A percentile compares a stretch with the other conserved stretches of the same genome.
phyloP scores from a whole-genome alignment of 1,140 invertebrate species.

The Sycobia sp. region DNA sequence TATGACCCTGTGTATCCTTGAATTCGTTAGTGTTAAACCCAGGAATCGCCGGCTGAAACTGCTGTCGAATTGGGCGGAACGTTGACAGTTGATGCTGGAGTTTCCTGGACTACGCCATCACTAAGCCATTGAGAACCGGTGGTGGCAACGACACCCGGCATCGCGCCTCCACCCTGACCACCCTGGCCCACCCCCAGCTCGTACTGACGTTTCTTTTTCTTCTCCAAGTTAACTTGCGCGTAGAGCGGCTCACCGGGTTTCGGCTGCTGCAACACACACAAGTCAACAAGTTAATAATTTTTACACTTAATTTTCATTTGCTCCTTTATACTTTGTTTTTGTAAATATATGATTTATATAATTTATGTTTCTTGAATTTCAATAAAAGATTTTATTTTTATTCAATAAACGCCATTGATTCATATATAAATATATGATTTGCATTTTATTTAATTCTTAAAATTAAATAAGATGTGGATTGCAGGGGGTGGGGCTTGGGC shows the following conservation, averaged over 20 bases:
- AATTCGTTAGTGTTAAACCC: too few relatives aligned
- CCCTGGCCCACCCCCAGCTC: conserved; percentile 59
- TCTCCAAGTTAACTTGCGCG: conserved; percentile 81
- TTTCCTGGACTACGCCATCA: conserved; percentile 53
- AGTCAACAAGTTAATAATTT: conserved; percentile 45
- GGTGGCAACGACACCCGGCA: conserved; percentile 44
- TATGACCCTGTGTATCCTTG: conserved; percentile 35
- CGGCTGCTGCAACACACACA: conserved; percentile 65
- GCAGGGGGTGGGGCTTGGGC: conserved; percentile 20
- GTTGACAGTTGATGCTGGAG: conserved; percentile 50
- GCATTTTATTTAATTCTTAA: too few relatives aligned
- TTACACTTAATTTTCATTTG: neutral
- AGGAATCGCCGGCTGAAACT: conserved; percentile 64
- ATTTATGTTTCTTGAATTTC: too few relatives aligned
- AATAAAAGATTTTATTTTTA: too few relatives aligned
- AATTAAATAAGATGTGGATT: too few relatives aligned
- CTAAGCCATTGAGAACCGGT: conserved; percentile 51
- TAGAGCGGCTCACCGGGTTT: conserved; percentile 75
- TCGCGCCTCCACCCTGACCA: conserved; percentile 56
- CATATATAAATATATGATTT: too few relatives aligned
- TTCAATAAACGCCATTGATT: too few relatives aligned
- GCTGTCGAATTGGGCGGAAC: conserved; percentile 55
- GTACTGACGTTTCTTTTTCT: conserved; percentile 73
- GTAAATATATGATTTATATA: too few relatives aligned
- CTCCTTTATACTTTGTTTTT: conserved; percentile 7